Percentiles rank a stretch among this genome's conserved stretches.
These are phyloP conservation scores for Sebastolobus alascanus DNA, from an alignment of 2,797 vertebrate genomes.

Conservation along the genomic window DNA sequence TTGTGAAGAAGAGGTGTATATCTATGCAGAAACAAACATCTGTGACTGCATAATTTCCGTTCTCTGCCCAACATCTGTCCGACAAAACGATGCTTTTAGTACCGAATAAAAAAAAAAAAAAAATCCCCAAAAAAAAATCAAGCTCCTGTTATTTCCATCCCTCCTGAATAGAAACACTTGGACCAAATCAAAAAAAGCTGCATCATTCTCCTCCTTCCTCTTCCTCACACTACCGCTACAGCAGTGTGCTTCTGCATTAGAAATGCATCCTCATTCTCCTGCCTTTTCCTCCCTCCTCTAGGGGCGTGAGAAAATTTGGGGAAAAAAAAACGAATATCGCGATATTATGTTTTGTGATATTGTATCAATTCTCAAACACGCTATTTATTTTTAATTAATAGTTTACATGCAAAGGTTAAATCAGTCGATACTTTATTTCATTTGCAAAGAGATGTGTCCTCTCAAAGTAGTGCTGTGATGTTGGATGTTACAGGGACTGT, in stretches of 20 bases:
- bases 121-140: neutral
- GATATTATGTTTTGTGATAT: too few relatives aligned
- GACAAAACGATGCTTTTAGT: slow-evolving; percentile 10
- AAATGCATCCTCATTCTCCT: slow-evolving; percentile 5
- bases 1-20: slow-evolving; percentile 26
- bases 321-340: too few relatives aligned
- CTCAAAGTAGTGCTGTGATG: too few relatives aligned
- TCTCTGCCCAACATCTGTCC: slow-evolving; percentile 45
- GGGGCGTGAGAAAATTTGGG: too few relatives aligned
- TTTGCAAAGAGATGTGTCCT: too few relatives aligned
- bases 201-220: slow-evolving; percentile 11
- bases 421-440: too few relatives aligned
- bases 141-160: neutral
- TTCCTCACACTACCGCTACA: neutral
- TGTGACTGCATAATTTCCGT: slow-evolving; percentile 43
- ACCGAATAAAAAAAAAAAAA: slow-evolving; percentile 17
- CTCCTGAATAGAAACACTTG: neutral
- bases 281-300: neutral
- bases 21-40: slow-evolving; percentile 53
- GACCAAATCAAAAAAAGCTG: slow-evolving; percentile 9
- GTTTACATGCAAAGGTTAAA: too few relatives aligned
- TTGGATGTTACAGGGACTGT: too few relatives aligned
- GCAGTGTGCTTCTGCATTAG: neutral
- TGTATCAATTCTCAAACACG: too few relatives aligned
- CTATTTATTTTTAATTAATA: too few relatives aligned